Base-by-base conservation (phyloP, 2,888 invertebrate genomes). In the Lamellibrachia satsuma region DNA sequence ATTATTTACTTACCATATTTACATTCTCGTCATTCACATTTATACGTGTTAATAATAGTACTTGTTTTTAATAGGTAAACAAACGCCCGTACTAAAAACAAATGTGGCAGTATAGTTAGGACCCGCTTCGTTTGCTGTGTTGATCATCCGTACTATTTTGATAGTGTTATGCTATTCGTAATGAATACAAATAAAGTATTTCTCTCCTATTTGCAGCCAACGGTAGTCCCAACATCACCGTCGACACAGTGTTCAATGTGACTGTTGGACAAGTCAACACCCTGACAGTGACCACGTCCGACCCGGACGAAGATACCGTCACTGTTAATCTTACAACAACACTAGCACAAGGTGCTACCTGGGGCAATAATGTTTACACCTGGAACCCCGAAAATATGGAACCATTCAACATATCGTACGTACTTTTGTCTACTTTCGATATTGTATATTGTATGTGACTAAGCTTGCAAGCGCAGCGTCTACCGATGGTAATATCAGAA, bases 361-460 rank as follows among this genome's bases (percentile, higher is more conserved):
- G 75, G 75, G 0, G 22, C 22, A 22, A 22, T 75, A 2, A 75
- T 75, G 22, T 22, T 11, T 75, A 22, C 75, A 15, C 75, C 3
- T 75, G 75, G 75, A 75, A 15, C 0, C 75, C 75, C 6, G 15
- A 15, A 2, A 75, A 22, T 22, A 75, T 75, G 75, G 75, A 75
- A 6, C 75, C 75, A 75, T 15, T 75, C 6, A 75, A 75, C 22
- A 75, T 75, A 75, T 15, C 75, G 75, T 75, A 75, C 1, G 75
- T 75, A 75, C 11, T 75, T 22, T 75, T 75, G 15, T 75, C 6
- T 75, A 4, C 6, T 75, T 6, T 75, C 22, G 22, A 6, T 75
- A 3, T 15, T 75, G 0, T 55, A 3, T 3, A 55, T 9, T 0
- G 0, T 39, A 1, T 39, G 1, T 0, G 39, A 1, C 0, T 1